Evolutionary conservation across 2,797 vertebrate species (phyloP).

Genomic region (Pterois miles): DNA sequence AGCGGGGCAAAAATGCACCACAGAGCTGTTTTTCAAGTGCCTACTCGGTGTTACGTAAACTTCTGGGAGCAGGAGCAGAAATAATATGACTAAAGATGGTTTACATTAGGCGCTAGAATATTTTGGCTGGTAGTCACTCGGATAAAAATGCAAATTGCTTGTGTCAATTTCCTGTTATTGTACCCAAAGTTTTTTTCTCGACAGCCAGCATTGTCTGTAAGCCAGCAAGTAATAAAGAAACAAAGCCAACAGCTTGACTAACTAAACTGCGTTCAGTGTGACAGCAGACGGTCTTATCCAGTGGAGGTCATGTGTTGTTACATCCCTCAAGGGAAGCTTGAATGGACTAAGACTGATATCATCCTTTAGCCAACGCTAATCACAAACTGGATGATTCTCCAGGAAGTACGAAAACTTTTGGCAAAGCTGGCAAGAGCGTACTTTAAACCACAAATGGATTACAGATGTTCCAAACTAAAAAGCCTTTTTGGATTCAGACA

Average conservation of each 20-base stretch:
- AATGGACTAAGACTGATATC: slow-evolving; percentile 61
- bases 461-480: slow-evolving; percentile 75
- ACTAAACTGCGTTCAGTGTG: slow-evolving; percentile 56
- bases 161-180: slow-evolving; percentile 74
- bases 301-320: slow-evolving; percentile 51
- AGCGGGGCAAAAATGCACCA: slow-evolving; percentile 25
- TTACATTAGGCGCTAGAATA: slow-evolving; percentile 58
- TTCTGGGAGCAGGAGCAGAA: slow-evolving; percentile 46
- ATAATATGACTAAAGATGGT: slow-evolving; percentile 60
- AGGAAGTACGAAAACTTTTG: slow-evolving; percentile 74
- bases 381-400: slow-evolving; percentile 70
- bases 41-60: slow-evolving; percentile 52
- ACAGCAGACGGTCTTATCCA: slow-evolving; percentile 56
- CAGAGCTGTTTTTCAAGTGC: slow-evolving; percentile 37
- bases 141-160: slow-evolving; percentile 62
- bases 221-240: slow-evolving; percentile 60
- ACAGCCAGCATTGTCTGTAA: slow-evolving; percentile 60
- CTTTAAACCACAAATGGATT: slow-evolving; percentile 77
- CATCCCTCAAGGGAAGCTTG: slow-evolving; percentile 51
- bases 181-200: slow-evolving; percentile 67
- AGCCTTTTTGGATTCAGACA: slow-evolving; percentile 73
- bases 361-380: slow-evolving; percentile 68
- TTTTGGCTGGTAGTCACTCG: slow-evolving; percentile 48
- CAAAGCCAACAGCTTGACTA: slow-evolving; percentile 49
- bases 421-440: slow-evolving; percentile 59